Percentiles rank a stretch among this genome's conserved stretches.
Evolutionary conservation across 2,113 vertebrate genomes (phyloP).

Genomic region (Nesoenas mayeri): DNA sequence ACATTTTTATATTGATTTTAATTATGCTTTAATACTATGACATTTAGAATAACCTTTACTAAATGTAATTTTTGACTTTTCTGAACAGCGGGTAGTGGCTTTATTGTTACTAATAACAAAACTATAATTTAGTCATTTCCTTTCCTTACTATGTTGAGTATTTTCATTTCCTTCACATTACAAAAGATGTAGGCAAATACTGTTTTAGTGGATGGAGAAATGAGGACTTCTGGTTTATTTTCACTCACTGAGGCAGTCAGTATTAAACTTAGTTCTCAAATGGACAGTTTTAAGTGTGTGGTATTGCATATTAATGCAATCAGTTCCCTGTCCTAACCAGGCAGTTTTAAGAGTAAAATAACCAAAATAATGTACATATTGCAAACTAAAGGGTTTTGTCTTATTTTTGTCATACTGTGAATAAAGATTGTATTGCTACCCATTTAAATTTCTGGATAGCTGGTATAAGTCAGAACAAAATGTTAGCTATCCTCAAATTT

Average conservation of each 20-base stretch:
- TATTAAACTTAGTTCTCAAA: not conserved
- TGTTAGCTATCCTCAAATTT: not conserved
- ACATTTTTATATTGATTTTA: not conserved
- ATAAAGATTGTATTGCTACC: not conserved
- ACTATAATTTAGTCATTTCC: not conserved
- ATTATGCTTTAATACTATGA: not conserved
- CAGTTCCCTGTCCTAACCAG: not conserved
- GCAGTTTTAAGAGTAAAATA: not conserved
- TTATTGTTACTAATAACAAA: slow-evolving; percentile 23
- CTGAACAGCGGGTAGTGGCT: not conserved
- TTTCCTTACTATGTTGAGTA: not conserved
- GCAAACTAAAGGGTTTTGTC: not conserved
- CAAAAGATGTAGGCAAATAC: not conserved
- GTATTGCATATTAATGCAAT: not conserved
- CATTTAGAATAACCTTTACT: slow-evolving; percentile 40
- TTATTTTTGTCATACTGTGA: not conserved
- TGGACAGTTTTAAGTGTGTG: not conserved
- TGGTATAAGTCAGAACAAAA: not conserved
- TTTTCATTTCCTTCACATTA: not conserved
- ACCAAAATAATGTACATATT: not conserved
- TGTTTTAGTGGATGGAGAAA: not conserved
- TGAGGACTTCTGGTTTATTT: not conserved
- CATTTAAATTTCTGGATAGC: not conserved
- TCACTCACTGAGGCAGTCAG: not conserved
- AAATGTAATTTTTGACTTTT: slow-evolving; percentile 23